Evolutionary conservation across 1,140 invertebrate species (phyloP).

Genomic region (Diachasmimorpha longicaudata): DNA sequence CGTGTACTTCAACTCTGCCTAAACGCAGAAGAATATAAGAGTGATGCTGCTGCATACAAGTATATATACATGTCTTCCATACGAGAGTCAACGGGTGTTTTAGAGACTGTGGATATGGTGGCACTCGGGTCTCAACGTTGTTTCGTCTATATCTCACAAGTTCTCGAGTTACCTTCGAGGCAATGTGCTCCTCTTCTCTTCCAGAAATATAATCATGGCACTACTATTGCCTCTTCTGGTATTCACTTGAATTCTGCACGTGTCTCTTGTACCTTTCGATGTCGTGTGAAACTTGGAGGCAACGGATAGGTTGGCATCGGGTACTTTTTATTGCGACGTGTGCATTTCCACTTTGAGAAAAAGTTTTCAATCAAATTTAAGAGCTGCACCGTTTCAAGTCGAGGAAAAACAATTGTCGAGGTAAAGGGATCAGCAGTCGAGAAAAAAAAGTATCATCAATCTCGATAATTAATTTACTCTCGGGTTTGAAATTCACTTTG

Average conservation of each 20-base stretch:
- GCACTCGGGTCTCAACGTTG: not conserved
- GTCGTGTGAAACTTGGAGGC: not conserved
- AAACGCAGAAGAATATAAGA: not conserved
- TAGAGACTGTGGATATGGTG: not conserved
- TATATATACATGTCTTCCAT: not conserved
- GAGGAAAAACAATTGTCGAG: no score
- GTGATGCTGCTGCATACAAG: not conserved
- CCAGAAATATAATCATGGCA: slow-evolving; percentile 17
- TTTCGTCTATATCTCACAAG: not conserved
- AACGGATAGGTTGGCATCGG: not conserved
- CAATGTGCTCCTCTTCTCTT: not conserved
- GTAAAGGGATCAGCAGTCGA: no score
- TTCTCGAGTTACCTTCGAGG: not conserved
- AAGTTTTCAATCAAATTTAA: no score
- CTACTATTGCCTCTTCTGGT: not conserved
- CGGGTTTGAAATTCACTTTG: no score
- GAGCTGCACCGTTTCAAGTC: no score
- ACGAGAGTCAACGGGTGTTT: not conserved
- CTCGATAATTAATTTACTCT: no score
- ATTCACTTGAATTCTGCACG: not conserved
- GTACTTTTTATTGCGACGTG: no score
- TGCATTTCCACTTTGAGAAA: no score
- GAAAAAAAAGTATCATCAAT: no score
- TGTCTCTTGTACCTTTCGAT: not conserved
- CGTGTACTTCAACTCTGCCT: not conserved